Base-by-base conservation (phyloP, 2,113 vertebrate genomes). In the Perca flavescens region DNA sequence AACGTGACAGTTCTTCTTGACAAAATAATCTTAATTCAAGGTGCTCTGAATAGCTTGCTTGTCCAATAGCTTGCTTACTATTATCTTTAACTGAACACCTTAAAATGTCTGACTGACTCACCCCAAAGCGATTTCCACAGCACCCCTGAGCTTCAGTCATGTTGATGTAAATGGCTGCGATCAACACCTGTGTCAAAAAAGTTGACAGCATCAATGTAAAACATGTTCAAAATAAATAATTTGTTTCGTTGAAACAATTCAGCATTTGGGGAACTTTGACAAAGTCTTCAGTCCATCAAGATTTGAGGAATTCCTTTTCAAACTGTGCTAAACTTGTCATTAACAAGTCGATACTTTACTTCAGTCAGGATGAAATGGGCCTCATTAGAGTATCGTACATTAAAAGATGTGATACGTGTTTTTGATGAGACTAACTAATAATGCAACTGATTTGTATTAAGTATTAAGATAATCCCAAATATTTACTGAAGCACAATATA, bases 91-190 rank as follows among this genome's bases (percentile, higher is more conserved):
- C 52, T 52, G 14, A 58, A 21, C 34, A 2, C 47, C 13, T 61
- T 43, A 34, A 73, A 63, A 60, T 15, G 17, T 66, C 1, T 28
- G 60, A 70, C 1, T 11, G 56, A 82, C 95, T 95, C 78, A 96
- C 96, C 93, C 95, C 95, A 47, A 88, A 93, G 49, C 95, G 94
- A 72, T 95, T 95, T 31, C 77, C 89, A 77, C 95, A 95, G 86
- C 94, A 95, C 0, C 95, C 94, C 0, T 57, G 9, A 4, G 86
- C 80, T 17, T 94, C 95, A 3, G 93, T 92, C 21, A 92, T 25
- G 25, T 95, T 92, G 58, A 96, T 94, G 82, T 94, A 94, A 13
- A 95, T 71, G 0, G 95, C 95, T 6, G 96, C 88, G n/a, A 94
- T 79, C 80, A 96, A 60, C 17, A 95, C 91, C 96, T 96, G 77